Evolutionary conservation across 1,140 invertebrate genomes (phyloP).

Genomic region (Euschistus heros): DNA sequence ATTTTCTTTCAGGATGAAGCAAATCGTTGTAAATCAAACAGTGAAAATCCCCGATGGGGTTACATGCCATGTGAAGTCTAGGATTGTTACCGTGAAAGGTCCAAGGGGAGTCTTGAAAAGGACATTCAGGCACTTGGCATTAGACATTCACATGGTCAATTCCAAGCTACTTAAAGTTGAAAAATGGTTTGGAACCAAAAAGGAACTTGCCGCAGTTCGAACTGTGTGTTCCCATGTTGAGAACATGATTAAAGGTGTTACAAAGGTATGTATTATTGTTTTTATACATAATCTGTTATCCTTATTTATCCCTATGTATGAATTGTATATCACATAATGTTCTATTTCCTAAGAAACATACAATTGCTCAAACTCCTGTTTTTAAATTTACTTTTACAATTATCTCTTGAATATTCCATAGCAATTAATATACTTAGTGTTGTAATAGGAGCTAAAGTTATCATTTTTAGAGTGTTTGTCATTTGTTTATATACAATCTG

Average conservation of each 20-base stretch:
- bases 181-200: constrained; percentile 98
- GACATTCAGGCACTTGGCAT: constrained; percentile 87
- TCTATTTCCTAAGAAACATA: no score
- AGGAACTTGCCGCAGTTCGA: constrained; percentile 93
- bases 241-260: constrained; percentile 94
- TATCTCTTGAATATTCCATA: no score
- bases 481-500: no score
- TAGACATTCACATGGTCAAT: constrained; percentile 73
- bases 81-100: constrained; percentile 88
- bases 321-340: no score
- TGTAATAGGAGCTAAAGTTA: no score
- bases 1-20: constrained; percentile 67
- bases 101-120: constrained; percentile 80
- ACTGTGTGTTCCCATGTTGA: constrained; percentile 98
- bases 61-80: constrained; percentile 75
- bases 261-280: constrained; percentile 45
- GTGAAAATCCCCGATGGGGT: constrained; percentile 86
- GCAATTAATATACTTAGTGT: no score
- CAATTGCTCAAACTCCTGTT: no score
- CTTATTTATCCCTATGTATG: no score
- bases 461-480: no score
- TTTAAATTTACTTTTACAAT: no score
- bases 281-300: no score
- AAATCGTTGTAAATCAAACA: constrained; percentile 83
- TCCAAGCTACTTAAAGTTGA: constrained; percentile 71